Conservation (phyloP, 2,113 vertebrate genomes). For the Dicerorhinus sumatrensis region DNA sequence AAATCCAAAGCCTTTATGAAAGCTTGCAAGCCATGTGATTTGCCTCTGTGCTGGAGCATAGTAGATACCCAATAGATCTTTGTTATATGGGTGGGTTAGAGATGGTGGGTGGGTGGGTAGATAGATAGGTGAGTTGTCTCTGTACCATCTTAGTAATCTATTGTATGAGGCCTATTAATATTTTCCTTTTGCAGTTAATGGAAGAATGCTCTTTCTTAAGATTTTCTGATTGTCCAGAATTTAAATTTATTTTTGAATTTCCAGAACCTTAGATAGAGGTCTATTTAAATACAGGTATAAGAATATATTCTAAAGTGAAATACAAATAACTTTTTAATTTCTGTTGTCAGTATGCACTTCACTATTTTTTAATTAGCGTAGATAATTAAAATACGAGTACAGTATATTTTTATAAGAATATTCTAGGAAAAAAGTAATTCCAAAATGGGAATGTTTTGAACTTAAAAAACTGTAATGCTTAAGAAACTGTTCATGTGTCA, state of each 20-base stretch:
- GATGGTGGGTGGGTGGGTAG: neutral
- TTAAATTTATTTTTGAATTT: conserved; percentile 51
- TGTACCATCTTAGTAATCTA: neutral
- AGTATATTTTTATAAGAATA: conserved; percentile 47
- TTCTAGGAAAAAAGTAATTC: conserved; percentile 33
- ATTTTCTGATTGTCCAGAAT: conserved; percentile 25
- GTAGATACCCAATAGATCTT: neutral
- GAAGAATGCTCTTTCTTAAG: conserved; percentile 32
- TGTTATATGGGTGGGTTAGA: neutral
- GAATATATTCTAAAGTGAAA: conserved; percentile 49
- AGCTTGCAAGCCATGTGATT: neutral
- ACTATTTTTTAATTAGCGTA: conserved; percentile 40
- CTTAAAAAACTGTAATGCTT: conserved; percentile 23
- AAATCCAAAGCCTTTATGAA: neutral
- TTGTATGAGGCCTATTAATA: neutral
- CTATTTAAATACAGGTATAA: conserved; percentile 42
- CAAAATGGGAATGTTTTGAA: conserved; percentile 16
- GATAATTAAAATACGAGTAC: conserved; percentile 16
- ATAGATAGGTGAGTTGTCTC: neutral
- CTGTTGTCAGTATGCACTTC: conserved; percentile 29
- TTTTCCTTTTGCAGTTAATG: conserved; percentile 53
- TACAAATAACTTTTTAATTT: conserved; percentile 24
- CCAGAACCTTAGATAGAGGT: neutral
- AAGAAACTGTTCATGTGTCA: conserved; percentile 11
- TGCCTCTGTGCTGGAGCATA: neutral